phyloP scores from a whole-genome alignment of 2,888 invertebrate species.

The Idaea aversata region DNA sequence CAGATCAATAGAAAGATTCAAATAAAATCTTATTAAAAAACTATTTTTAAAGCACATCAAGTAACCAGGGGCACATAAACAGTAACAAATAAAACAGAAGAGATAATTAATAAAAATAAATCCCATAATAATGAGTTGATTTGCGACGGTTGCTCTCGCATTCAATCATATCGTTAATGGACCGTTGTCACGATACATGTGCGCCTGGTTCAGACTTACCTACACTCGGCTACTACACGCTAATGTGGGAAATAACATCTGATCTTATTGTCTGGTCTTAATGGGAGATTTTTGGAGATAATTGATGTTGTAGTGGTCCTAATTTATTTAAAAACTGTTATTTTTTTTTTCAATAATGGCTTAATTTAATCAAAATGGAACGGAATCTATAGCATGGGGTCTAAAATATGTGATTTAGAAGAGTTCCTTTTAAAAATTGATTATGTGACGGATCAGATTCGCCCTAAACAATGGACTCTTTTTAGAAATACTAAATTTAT shows the following conservation, averaged over 20 bases:
- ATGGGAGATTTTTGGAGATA: neutral
- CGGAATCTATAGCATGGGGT: too few species aligned
- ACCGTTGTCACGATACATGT: neutral
- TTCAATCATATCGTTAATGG: neutral
- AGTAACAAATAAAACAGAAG: neutral
- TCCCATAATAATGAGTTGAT: neutral
- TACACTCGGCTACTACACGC: neutral
- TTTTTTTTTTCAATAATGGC: too few species aligned
- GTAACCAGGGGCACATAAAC: neutral
- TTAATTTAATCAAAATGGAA: too few species aligned
- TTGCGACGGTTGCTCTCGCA: neutral
- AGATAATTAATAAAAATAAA: conserved; percentile 1
- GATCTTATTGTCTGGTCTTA: neutral
- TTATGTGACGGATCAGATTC: too few species aligned
- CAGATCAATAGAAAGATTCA: neutral
- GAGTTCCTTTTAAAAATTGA: too few species aligned
- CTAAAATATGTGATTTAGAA: too few species aligned
- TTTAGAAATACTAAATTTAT: too few species aligned
- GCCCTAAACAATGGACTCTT: too few species aligned
- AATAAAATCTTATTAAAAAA: neutral
- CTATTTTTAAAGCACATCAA: neutral
- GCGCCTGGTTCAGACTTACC: neutral
- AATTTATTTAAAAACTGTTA: neutral
- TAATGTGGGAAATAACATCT: neutral
- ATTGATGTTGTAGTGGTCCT: neutral